Evolutionary conservation across 2,113 vertebrate genomes (phyloP), one percentile per base, ranked within the genome.

Genomic region (Xenus cinereus): DNA sequence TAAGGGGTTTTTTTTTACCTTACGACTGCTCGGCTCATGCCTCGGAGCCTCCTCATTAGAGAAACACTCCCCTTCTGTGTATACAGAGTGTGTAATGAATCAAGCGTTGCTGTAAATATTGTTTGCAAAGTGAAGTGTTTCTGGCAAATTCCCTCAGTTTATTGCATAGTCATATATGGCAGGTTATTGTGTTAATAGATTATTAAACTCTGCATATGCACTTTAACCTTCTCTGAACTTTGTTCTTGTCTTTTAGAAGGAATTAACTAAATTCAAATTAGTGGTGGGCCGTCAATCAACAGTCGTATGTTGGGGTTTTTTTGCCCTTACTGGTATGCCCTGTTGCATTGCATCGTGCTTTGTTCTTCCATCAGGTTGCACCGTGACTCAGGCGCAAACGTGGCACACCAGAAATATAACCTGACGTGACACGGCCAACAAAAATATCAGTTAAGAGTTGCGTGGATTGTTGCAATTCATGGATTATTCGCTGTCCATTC

Each of bases 161-260:
- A 89, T 92, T 91, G 53, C 59, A 63, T 59, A 73, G 87, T 97
- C 84, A 66, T 69, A 75, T 82, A 84, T 54, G 80, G 57, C 76
- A 89, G 91, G 22, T 83, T 92, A 81, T 89, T 90, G 79, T 68
- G 45, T 87, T 90, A 95, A 92, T 37, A 87, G 80, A 64, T 94
- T 94, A 87, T 92, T 93, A 75, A 82, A 87, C 50, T 67, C 84
- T 89, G 21, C 28, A 6, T 46, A 23, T 78, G 74, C 87, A 84
- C 95, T 93, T 95, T 84, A 90, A 87, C 78, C 74, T 88, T 94
- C 84, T 72, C 26, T 85, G 82, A 93, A 87, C 90, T 93, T 93
- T 62, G 43, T 76, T 79, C 87, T 86, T 86, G 71, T 75, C 50
- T 94, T 96, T 92, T 92, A 73, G 10, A 91, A 84, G 86, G 91